Evolutionary conservation across 2,888 invertebrate species (phyloP), one percentile per base, ranked within the genome.

Genomic region (Metacarcinus magister): DNA sequence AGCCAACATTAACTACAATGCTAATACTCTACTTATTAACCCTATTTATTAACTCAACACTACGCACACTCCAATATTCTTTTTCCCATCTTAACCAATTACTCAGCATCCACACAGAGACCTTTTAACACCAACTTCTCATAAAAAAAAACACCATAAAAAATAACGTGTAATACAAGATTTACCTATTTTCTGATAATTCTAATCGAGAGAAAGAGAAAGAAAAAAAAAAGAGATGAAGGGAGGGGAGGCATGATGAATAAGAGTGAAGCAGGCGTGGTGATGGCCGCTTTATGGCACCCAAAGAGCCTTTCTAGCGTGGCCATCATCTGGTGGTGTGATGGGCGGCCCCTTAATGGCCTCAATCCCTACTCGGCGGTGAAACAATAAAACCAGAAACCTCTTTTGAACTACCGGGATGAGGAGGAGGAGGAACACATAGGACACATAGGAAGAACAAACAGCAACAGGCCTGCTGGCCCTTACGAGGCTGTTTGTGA

Each of bases 171-270:
- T 3, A 67, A 67, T 3, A 19, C 3, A n/a, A n/a, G n/a, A n/a
- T n/a, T n/a, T n/a, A n/a, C n/a, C n/a, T n/a, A n/a, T n/a, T n/a
- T n/a, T n/a, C n/a, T n/a, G n/a, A n/a, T n/a, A n/a, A n/a, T n/a
- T n/a, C n/a, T n/a, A n/a, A n/a, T n/a, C n/a, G 67, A 67, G 43
- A 46, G 92, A 92, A 23, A 92, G 46, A 92, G 46, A 92, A 23
- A 46, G 92, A 92, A 46, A 92, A 46, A 44, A 46, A 92, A 32
- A 82, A 32, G 32, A 32, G 8, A 32, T 19, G 28, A 28, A 23
- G 4, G 82, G 7, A 23, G 19, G 92, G 92, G 19, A 67, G 23
- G 67, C 19, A 23, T 67, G 67, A 19, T 16, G n/a, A 16, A n/a
- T 4, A 67, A 2, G 67, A 10, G 67, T 16, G 67, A 16, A 16